These are phyloP conservation scores for Phaenicophaeus curvirostris DNA, from an alignment of 2,797 vertebrate species.

Conservation along the genomic window DNA sequence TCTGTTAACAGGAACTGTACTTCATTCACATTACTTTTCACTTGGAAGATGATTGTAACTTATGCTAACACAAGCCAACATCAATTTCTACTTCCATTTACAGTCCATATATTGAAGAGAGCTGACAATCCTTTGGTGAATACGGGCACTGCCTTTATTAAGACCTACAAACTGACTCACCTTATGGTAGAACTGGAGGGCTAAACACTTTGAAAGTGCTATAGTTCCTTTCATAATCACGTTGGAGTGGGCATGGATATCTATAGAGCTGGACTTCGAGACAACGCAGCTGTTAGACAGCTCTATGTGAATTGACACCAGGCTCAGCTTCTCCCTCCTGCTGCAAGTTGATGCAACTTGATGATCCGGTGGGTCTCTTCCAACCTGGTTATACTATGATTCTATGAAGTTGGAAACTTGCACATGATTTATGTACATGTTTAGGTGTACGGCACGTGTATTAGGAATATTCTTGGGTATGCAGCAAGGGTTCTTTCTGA, in stretches of 20 bases:
- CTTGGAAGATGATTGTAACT: neutral
- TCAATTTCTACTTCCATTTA: neutral
- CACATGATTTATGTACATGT: neutral
- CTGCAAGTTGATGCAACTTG: too few relatives aligned
- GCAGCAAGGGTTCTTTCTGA: neutral
- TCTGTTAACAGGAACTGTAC: neutral
- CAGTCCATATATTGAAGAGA: neutral
- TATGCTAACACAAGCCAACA: neutral
- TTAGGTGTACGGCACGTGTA: neutral
- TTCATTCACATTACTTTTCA: neutral
- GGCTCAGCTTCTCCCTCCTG: neutral
- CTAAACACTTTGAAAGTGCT: neutral
- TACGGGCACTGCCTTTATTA: neutral
- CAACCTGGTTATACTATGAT: too few relatives aligned
- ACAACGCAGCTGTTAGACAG: neutral
- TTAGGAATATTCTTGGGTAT: too few relatives aligned
- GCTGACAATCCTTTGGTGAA: neutral
- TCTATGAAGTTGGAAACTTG: too few relatives aligned
- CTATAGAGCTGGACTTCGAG: neutral
- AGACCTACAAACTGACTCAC: neutral
- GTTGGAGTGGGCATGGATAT: rapidly evolving
- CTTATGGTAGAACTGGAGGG: neutral
- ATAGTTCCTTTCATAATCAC: neutral
- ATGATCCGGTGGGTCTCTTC: too few relatives aligned
- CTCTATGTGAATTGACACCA: neutral